Base-by-base conservation (phyloP, 2,797 vertebrate species). In the Myoxocephalus aenaeus region DNA sequence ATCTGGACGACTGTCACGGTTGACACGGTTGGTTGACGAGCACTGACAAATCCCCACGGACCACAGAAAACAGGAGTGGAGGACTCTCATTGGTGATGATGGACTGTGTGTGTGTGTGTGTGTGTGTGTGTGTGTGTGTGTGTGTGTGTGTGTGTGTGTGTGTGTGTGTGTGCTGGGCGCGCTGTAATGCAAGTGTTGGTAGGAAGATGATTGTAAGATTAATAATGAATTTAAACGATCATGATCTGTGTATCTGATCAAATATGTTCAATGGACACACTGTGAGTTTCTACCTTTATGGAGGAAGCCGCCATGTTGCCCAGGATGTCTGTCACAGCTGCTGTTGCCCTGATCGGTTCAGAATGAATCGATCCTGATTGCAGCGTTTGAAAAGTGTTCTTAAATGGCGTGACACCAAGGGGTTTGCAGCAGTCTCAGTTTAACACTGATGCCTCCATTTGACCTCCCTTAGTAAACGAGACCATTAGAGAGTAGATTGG, bases 1-100 rank as follows among this genome's bases (percentile, higher is more conserved):
- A 96, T 96, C 95, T 96, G 95, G 95, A 95, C 93, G 92, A 94
- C 93, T 96, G 95, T 96, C 95, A 96, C 83, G 91, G 93, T 95
- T 92, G 93, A 95, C 94, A 95, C 90, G 92, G 92, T 94, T 92
- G 90, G 92, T 92, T 92, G 93, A 93, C 86, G 92, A 94, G 91
- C 84, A 86, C 86, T 94, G 95, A 95, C 92, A 90, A 93, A 88
- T 95, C 95, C 94, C 95, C 74, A 74, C 5, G 90, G 94, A 93
- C 87, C 79, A 50, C 81, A 69, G 83, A 73, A 86, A 90, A 92
- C 92, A 90, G 91, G 87, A 87, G 87, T 90, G 90, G 89, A 90
- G 83, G 84, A 87, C 79, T 89, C 83, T 89, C 75, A 89, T 89
- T 92, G 86, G 80, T 88, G 81, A 82, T 89, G 89, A 90, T 90